These are phyloP conservation scores for Hylaeus anthracinus DNA, from an alignment of 1,140 invertebrate genomes.

Conservation along the genomic window DNA sequence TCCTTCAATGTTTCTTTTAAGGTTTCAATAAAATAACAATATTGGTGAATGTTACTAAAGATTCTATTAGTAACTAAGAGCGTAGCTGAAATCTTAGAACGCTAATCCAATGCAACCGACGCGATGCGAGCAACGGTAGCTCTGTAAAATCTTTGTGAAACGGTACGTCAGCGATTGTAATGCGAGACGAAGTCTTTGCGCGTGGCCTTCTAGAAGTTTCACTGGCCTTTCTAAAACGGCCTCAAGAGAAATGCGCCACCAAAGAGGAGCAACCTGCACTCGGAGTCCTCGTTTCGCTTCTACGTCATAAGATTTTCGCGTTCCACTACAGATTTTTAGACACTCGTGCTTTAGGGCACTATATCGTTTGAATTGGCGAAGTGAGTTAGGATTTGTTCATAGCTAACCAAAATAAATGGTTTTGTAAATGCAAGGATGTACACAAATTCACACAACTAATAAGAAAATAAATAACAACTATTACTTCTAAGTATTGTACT, in stretches of 20 bases:
- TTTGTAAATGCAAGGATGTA: too few relatives aligned
- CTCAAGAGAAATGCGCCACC: slow-evolving; percentile 69
- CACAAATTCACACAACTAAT: too few relatives aligned
- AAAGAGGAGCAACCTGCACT: slow-evolving; percentile 24
- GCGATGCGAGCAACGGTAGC: slow-evolving; percentile 4
- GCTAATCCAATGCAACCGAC: background rate
- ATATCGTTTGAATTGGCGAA: background rate
- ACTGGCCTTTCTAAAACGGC: slow-evolving; percentile 74
- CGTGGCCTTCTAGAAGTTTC: slow-evolving; percentile 71
- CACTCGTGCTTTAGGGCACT: too few relatives aligned
- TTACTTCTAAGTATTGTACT: too few relatives aligned
- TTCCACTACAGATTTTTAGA: background rate
- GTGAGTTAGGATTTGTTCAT: too few relatives aligned
- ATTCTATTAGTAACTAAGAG: background rate
- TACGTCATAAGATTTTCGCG: slow-evolving; percentile 1
- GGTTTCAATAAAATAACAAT: too few relatives aligned
- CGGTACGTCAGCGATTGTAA: slow-evolving; percentile 26
- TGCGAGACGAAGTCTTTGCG: slow-evolving; percentile 63
- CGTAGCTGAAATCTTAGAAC: background rate
- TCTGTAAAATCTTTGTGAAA: slow-evolving; percentile 19
- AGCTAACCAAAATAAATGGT: too few relatives aligned
- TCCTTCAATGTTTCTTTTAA: too few relatives aligned
- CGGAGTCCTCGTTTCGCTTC: slow-evolving; percentile 29
- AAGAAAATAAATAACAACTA: too few relatives aligned
- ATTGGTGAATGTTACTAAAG: background rate